phyloP scores from a whole-genome alignment of 2,888 invertebrate genomes.

The Tribolium freemani region DNA sequence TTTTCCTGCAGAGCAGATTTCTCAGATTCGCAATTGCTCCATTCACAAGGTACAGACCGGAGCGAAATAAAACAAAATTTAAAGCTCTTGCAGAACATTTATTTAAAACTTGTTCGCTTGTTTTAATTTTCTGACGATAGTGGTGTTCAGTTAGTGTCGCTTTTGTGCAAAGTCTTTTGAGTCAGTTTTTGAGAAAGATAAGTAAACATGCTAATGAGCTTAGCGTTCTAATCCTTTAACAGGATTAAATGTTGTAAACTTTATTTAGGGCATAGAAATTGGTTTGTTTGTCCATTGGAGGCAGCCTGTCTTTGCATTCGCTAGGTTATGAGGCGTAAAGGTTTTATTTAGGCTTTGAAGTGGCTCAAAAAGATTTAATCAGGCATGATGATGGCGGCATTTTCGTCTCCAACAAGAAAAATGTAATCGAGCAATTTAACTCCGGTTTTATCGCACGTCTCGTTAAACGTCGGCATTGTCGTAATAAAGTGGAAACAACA shows the following conservation, averaged over 20 bases:
- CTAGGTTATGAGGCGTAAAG: conserved; percentile 22
- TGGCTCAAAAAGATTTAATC: conserved; percentile 36
- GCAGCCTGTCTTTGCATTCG: conserved; percentile 4
- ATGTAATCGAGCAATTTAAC: conserved; percentile 39
- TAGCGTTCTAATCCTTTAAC: conserved; percentile 28
- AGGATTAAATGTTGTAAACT: conserved; percentile 25
- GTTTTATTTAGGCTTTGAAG: conserved; percentile 32
- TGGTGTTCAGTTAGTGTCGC: background rate
- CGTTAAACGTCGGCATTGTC: conserved; percentile 40
- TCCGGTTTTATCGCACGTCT: conserved; percentile 39
- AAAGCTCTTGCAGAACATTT: background rate
- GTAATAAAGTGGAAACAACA: conserved; percentile 40
- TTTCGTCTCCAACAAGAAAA: conserved; percentile 37
- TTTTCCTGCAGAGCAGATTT: background rate
- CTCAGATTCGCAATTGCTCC: background rate
- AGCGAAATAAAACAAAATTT: no score
- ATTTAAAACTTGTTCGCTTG: background rate
- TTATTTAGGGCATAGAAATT: conserved; percentile 22
- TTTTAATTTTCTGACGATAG: background rate
- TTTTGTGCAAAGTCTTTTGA: conserved; percentile 13
- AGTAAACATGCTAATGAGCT: conserved; percentile 34
- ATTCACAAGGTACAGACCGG: no score
- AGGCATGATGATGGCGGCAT: conserved; percentile 36
- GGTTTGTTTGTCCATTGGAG: conserved; percentile 24
- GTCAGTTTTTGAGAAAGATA: conserved; percentile 21